Evolutionary conservation across 2,113 vertebrate species (phyloP).

Genomic region (Tympanuchus pallidicinctus): DNA sequence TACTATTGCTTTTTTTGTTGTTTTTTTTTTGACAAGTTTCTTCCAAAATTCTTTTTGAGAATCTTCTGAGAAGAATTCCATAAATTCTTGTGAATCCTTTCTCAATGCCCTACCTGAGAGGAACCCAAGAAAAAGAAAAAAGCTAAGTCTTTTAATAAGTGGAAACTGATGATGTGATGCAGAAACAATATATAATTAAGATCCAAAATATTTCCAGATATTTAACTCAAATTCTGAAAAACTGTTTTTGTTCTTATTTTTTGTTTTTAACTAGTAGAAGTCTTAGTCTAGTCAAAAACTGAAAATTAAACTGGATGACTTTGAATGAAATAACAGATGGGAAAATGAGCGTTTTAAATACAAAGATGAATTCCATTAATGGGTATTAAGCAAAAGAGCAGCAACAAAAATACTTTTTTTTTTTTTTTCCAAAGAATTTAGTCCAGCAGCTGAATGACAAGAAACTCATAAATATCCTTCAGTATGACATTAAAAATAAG

Average conservation of each 20-base stretch:
- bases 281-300: not conserved
- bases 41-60: not conserved
- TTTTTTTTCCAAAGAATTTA: not conserved
- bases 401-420: not conserved
- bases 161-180: not conserved
- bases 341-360: conserved; percentile 24
- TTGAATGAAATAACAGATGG: conserved; percentile 12
- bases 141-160: not conserved
- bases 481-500: not conserved
- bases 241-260: not conserved
- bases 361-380: not conserved
- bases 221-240: not conserved
- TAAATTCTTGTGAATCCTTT: not conserved
- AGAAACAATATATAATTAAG: not conserved
- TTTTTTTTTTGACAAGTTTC: not conserved
- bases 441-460: conserved; percentile 10
- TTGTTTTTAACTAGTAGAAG: not conserved
- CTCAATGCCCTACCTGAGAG: not conserved
- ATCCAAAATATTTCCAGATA: not conserved
- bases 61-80: not conserved
- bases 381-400: not conserved
- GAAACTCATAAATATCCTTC: conserved; percentile 29
- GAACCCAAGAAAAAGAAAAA: not conserved
- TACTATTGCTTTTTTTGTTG: not conserved
- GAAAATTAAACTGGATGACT: not conserved